Percentiles rank a stretch among this genome's conserved stretches.
phyloP scores from a whole-genome alignment of 92 coral and sea anemone genomes.

The Parazoanthus darwini region DNA sequence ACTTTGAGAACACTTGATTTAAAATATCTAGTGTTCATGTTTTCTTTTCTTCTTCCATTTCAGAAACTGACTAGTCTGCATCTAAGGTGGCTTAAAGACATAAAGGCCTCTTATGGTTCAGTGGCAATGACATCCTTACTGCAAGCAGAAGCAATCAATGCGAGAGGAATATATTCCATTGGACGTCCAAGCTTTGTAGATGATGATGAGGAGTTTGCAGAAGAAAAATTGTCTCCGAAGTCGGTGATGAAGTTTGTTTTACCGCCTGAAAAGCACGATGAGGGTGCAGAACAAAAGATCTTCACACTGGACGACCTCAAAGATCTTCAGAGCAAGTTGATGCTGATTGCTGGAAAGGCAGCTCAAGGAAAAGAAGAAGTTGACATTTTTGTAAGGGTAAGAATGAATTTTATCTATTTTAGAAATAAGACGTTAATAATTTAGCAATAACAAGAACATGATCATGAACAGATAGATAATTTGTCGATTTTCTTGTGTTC shows the following conservation, averaged over 20 bases:
- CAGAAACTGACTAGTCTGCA: slow-evolving; percentile 56
- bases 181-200: slow-evolving; percentile 45
- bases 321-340: slow-evolving; percentile 87
- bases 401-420: neutral
- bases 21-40: neutral
- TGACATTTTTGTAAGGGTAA: slow-evolving; percentile 77
- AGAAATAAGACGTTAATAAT: too few relatives aligned
- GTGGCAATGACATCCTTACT: slow-evolving; percentile 72
- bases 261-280: slow-evolving; percentile 37
- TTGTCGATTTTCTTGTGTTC: too few relatives aligned
- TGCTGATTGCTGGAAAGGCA: slow-evolving; percentile 90
- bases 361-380: slow-evolving; percentile 77
- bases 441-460: too few relatives aligned
- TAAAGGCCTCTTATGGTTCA: slow-evolving; percentile 78
- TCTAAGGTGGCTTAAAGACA: slow-evolving; percentile 74
- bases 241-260: slow-evolving; percentile 51
- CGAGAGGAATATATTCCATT: slow-evolving; percentile 58
- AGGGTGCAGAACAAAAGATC: slow-evolving; percentile 37
- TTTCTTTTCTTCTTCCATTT: neutral
- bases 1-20: neutral
- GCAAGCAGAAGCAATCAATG: slow-evolving; percentile 77
- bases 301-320: slow-evolving; percentile 71
- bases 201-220: slow-evolving; percentile 28
- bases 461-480: too few relatives aligned
- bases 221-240: slow-evolving; percentile 17